These are phyloP conservation scores for Scaptomyza reducta DNA, from an alignment of 2,888 invertebrate species.

Conservation along the genomic window DNA sequence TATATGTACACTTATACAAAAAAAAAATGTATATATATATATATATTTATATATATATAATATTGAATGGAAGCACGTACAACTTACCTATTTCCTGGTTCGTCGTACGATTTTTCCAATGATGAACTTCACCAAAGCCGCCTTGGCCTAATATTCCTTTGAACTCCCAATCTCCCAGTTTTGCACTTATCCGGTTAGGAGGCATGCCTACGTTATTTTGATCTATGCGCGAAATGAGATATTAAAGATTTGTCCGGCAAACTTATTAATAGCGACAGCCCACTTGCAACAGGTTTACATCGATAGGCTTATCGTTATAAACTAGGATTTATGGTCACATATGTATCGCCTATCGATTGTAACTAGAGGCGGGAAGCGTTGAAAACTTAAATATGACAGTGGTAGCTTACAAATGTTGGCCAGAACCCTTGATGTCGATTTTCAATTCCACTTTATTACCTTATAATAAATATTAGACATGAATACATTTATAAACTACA, in stretches of 20 bases:
- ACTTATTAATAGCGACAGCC: conserved; percentile 38
- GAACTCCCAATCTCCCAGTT: conserved; percentile 82
- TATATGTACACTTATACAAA: conserved; percentile 6
- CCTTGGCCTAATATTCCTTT: conserved; percentile 89
- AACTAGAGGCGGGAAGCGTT: background rate
- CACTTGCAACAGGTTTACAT: conserved; percentile 7
- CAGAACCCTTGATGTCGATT: background rate
- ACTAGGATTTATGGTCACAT: background rate
- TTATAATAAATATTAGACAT: background rate
- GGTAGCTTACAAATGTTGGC: too few species aligned
- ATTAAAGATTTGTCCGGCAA: background rate
- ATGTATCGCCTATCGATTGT: conserved; percentile 8
- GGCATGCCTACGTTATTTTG: conserved; percentile 22
- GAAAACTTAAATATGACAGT: background rate
- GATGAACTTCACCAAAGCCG: conserved; percentile 89
- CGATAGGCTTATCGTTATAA: background rate
- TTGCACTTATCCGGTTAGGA: background rate
- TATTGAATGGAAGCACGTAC: conserved; percentile 26
- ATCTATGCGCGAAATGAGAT: background rate
- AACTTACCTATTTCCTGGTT: conserved; percentile 86
- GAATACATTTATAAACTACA: background rate
- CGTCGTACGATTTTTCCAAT: conserved; percentile 88
- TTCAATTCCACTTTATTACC: background rate
- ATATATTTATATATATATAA: conserved; percentile 19
- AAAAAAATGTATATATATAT: conserved; percentile 14